phyloP scores from a whole-genome alignment of 2,797 vertebrate species.

The Cebuella pygmaea region DNA sequence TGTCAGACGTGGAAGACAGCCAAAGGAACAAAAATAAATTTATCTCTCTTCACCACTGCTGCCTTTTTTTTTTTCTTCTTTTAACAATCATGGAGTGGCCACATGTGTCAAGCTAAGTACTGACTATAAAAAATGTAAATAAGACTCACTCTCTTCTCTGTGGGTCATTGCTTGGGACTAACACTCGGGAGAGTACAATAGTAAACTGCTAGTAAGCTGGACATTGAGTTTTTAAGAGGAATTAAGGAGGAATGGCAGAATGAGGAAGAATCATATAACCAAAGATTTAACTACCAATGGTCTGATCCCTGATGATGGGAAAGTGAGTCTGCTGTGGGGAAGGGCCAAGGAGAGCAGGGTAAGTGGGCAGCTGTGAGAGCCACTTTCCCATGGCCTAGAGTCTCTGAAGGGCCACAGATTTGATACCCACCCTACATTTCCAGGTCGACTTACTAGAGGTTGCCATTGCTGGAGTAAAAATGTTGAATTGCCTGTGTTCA shows the following conservation, averaged over 20 bases:
- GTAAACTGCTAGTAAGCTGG: neutral
- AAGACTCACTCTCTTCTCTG: neutral
- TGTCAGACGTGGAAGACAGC: neutral
- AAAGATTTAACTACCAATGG: neutral
- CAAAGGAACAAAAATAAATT: neutral
- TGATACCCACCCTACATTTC: neutral
- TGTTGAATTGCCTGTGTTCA: neutral
- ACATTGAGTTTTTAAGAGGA: neutral
- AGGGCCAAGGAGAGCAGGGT: neutral
- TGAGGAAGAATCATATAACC: neutral
- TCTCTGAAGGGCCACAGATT: neutral
- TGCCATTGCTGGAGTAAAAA: neutral
- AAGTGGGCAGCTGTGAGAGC: neutral
- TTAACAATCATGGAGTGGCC: neutral
- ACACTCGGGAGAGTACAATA: neutral
- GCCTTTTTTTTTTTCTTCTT: neutral
- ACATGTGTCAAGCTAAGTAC: neutral
- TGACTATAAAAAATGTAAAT: neutral
- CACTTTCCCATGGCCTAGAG: neutral
- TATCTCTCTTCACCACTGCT: neutral
- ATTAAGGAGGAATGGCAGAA: neutral
- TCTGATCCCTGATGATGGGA: neutral
- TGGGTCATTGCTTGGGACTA: neutral
- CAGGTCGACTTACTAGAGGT: neutral
- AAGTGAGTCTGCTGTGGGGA: neutral